These are phyloP conservation scores for Lasioglossum marginatum DNA, from an alignment of 2,888 invertebrate species.

Conservation along the genomic window DNA sequence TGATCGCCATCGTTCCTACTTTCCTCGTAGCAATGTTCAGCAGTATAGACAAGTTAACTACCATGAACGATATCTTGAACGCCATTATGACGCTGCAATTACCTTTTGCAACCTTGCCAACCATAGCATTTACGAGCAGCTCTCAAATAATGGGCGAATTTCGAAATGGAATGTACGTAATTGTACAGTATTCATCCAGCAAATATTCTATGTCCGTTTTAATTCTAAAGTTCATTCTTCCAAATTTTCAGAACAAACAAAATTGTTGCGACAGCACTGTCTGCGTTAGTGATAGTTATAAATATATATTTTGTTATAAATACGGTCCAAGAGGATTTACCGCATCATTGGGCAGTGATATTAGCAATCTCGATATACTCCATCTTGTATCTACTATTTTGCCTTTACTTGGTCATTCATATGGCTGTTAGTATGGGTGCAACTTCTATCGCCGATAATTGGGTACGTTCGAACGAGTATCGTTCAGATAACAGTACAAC, in stretches of 20 bases:
- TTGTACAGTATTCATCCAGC: background rate
- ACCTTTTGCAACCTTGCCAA: conserved; percentile 94
- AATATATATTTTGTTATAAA: conserved; percentile 92
- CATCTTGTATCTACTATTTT: conserved; percentile 89
- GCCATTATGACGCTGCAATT: conserved; percentile 94
- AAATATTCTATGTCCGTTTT: background rate
- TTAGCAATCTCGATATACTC: conserved; percentile 86
- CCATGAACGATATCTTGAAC: conserved; percentile 94
- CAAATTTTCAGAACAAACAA: conserved; percentile 88
- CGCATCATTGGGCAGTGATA: conserved; percentile 84
- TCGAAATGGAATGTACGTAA: conserved; percentile 90
- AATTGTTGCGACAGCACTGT: conserved; percentile 88
- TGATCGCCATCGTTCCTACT: conserved; percentile 92
- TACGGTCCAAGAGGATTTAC: conserved; percentile 86
- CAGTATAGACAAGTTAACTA: conserved; percentile 89
- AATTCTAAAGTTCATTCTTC: background rate
- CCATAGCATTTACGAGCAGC: conserved; percentile 94
- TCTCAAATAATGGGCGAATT: conserved; percentile 93
- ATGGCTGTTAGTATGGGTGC: conserved; percentile 89
- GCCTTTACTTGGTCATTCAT: conserved; percentile 90
- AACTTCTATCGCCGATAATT: conserved; percentile 85
- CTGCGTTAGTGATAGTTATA: conserved; percentile 90
- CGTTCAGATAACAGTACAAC: too few relatives aligned
- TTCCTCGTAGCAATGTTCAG: conserved; percentile 90
- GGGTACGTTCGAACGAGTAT: conserved; percentile 82